These are phyloP conservation scores for Petroica traversi DNA, from an alignment of 2,113 vertebrate species.

Conservation along the genomic window DNA sequence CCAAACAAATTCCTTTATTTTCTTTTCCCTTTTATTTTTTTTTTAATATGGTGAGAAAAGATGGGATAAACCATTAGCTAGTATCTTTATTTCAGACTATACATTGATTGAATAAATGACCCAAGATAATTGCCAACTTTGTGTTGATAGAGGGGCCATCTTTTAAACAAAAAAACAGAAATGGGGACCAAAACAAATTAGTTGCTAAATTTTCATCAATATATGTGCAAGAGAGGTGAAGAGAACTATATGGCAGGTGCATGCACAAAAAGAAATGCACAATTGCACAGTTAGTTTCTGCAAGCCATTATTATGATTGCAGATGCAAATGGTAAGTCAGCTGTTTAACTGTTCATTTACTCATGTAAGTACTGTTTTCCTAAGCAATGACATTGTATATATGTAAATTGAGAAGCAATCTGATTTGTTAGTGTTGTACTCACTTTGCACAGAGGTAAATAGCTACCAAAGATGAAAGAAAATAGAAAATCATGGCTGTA, in stretches of 20 bases:
- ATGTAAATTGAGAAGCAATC: constrained; percentile 48
- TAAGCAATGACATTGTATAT: constrained; percentile 33
- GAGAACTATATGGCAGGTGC: constrained; percentile 10
- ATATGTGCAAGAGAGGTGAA: background rate
- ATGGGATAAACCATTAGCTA: background rate
- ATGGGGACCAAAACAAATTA: background rate
- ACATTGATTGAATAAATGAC: background rate
- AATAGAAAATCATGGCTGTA: constrained; percentile 14
- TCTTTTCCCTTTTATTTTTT: background rate
- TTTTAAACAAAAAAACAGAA: background rate
- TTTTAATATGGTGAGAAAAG: background rate
- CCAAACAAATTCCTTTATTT: background rate
- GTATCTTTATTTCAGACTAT: background rate
- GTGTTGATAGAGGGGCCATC: background rate
- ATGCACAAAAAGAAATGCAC: background rate
- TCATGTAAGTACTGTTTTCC: constrained; percentile 53
- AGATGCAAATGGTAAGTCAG: constrained; percentile 57
- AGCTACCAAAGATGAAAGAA: constrained; percentile 38
- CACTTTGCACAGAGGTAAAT: constrained; percentile 35
- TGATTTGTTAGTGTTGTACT: constrained; percentile 47
- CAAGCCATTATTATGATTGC: constrained; percentile 36
- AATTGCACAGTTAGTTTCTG: constrained; percentile 13
- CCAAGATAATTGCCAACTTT: background rate
- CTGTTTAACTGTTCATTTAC: constrained; percentile 61
- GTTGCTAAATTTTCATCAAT: background rate